Evolutionary conservation across 2,797 vertebrate genomes (phyloP).

Genomic region (Diceros bicornis): DNA sequence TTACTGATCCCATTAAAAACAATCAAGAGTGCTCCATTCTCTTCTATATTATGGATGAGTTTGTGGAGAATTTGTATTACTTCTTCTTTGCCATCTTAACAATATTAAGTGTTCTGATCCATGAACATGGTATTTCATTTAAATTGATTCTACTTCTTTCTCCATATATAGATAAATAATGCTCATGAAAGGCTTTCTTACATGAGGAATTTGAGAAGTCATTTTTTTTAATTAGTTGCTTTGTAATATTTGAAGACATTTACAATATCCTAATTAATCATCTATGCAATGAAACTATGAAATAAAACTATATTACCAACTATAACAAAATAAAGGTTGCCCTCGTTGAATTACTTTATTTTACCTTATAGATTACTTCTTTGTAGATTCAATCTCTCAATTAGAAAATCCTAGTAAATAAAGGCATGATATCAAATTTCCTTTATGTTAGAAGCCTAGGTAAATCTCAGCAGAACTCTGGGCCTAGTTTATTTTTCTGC

Average conservation of each 20-base stretch:
- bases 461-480: not conserved
- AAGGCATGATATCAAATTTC: not conserved
- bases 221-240: conserved; percentile 36
- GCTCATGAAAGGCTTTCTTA: not conserved
- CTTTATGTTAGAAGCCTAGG: not conserved
- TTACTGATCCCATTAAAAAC: not conserved
- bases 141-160: not conserved
- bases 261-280: conserved; percentile 73
- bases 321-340: conserved; percentile 83
- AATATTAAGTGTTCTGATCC: not conserved
- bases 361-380: conserved; percentile 74
- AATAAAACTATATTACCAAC: conserved; percentile 77
- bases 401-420: not conserved
- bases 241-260: conserved; percentile 70
- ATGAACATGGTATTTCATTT: not conserved
- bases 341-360: conserved; percentile 78
- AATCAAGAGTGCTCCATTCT: not conserved
- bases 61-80: not conserved
- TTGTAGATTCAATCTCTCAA: not conserved
- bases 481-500: not conserved
- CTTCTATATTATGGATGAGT: not conserved
- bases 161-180: not conserved
- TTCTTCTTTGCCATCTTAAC: not conserved
- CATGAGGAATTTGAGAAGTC: not conserved
- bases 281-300: conserved; percentile 16